Base-by-base conservation (phyloP, 2,888 invertebrate species). In the Scaeva pyrastri region DNA sequence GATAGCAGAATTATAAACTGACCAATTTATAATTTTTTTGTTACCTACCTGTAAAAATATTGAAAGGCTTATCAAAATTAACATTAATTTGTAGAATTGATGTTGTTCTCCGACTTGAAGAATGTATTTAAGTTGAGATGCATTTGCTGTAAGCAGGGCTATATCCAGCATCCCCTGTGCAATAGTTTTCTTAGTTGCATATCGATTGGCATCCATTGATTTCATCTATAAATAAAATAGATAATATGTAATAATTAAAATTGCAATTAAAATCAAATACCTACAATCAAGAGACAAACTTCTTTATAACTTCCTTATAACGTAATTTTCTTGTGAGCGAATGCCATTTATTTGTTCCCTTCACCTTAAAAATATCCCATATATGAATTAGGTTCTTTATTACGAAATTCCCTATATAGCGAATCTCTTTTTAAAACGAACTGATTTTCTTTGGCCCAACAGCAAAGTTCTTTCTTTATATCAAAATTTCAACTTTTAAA, bases 161-260 rank as follows among this genome's bases (percentile, higher is more conserved):
- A 97, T 97, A 91, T 97, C 97, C 89, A 97, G 94, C 95, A 97
- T 96, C 5, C 97, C 97, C 93, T 97, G 97, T 0, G 97, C 97
- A 78, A 97, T 97, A 0, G 97, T 97, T 93, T 98, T 98, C 93
- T 97, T 98, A 11, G 97, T 97, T 23, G 97, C 97, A 94, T 97
- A 98, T 88, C 96, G 95, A 92, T 97, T 98, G 4, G 96, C 96
- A 90, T 97, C 97, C 91, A 97, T 93, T 0, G 95, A 94, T 92
- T 96, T 97, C 89, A 94, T 91, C 96, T 96, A n/a, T n/a, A 92
- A 55, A 93, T 93, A 89, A 90, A 6, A 26, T 2, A 12, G 26
- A 4, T 48, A 50, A 48, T 16, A n/a, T n/a, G n/a, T n/a, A n/a
- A n/a, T n/a, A n/a, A 2, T 31, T n/a, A 26, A 16, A 12, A n/a